Conservation (phyloP, 2,113 vertebrate genomes). For the Trichomycterus rosablanca region DNA sequence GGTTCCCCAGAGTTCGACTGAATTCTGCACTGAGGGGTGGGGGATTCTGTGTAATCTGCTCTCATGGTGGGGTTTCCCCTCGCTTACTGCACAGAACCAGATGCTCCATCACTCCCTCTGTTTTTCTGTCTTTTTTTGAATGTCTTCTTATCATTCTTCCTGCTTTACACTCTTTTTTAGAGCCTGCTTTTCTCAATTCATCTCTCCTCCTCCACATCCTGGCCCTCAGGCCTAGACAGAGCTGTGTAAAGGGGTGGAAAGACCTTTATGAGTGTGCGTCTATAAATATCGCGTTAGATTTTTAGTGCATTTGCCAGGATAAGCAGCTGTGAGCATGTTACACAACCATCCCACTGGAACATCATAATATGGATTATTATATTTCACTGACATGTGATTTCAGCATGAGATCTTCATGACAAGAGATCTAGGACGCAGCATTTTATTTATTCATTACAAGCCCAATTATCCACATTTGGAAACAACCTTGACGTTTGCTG, state of each 20-base stretch:
- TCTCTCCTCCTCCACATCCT: conserved; percentile 40
- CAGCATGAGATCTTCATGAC: conserved; percentile 5
- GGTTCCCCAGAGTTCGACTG: conserved; percentile 32
- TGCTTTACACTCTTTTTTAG: conserved; percentile 16
- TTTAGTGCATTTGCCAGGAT: conserved; percentile 26
- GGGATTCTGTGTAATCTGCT: conserved; percentile 27
- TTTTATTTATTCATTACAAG: not conserved
- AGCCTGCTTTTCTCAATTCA: conserved; percentile 1
- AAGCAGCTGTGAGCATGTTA: conserved; percentile 35
- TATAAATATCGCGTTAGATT: conserved; percentile 33
- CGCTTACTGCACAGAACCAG: conserved; percentile 24
- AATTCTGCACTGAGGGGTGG: conserved; percentile 24
- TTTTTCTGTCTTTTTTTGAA: conserved; percentile 1
- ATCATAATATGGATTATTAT: conserved; percentile 22
- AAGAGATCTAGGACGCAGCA: not conserved
- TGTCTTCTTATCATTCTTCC: not conserved
- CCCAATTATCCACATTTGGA: too few relatives aligned
- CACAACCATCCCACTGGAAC: conserved; percentile 27
- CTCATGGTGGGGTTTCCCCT: conserved; percentile 36
- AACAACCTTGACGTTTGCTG: too few relatives aligned
- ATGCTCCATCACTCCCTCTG: conserved; percentile 6
- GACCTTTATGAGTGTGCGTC: conserved; percentile 15
- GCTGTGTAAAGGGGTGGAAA: conserved; percentile 34
- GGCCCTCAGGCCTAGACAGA: conserved; percentile 33
- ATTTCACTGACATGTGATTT: conserved; percentile 13